These are phyloP conservation scores for Lacanobia oleracea DNA, from an alignment of 2,888 invertebrate genomes.

Conservation along the genomic window DNA sequence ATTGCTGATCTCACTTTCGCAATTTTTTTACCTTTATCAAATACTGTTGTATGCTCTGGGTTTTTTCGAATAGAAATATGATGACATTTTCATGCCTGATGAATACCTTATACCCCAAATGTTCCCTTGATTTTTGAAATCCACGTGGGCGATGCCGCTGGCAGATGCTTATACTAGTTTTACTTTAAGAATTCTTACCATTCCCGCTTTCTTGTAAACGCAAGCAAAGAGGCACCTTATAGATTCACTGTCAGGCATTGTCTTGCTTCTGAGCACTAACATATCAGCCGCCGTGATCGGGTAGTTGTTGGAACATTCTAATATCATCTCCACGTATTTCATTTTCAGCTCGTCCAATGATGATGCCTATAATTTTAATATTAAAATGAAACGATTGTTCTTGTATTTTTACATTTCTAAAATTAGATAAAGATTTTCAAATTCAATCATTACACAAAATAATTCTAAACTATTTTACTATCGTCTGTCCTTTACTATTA, in stretches of 20 bases:
- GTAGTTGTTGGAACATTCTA: conserved; percentile 72
- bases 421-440: not conserved
- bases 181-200: conserved; percentile 76
- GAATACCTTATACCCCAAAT: no score
- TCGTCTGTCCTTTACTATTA: no score
- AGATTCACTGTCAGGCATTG: conserved; percentile 75
- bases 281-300: conserved; percentile 73
- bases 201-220: conserved; percentile 83
- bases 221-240: conserved; percentile 87
- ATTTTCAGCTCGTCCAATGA: conserved; percentile 73
- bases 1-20: not conserved
- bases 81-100: no score
- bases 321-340: conserved; percentile 71
- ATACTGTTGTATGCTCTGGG: not conserved
- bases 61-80: no score
- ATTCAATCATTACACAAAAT: not conserved
- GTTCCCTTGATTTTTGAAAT: no score
- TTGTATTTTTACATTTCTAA: no score
- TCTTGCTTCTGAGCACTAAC: conserved; percentile 70
- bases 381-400: no score
- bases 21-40: not conserved
- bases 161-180: not conserved
- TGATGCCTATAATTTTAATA: conserved; percentile 45
- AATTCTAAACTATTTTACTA: no score
- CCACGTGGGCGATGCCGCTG: not conserved